These are phyloP conservation scores for Anolis sagrei DNA, from an alignment of 2,113 vertebrate species.

Conservation along the genomic window DNA sequence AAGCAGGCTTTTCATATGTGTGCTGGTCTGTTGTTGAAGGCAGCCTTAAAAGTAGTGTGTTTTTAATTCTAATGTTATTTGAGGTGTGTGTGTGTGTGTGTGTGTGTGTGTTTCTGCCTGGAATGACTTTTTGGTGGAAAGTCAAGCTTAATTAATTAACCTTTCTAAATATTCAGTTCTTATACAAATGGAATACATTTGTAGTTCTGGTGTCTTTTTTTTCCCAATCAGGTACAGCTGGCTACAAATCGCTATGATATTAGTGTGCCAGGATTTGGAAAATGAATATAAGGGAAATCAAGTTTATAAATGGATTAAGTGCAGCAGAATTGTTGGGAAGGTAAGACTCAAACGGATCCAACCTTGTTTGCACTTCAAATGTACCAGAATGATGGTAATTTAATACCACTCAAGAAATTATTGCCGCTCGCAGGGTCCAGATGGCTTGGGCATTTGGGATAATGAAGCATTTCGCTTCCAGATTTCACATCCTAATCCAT, in stretches of 20 bases:
- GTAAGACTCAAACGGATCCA: slow-evolving; percentile 56
- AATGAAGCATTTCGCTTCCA: slow-evolving; percentile 67
- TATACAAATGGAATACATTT: not conserved
- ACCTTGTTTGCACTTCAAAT: slow-evolving; percentile 48
- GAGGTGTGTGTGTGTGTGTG: no score
- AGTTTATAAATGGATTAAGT: slow-evolving; percentile 34
- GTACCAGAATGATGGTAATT: slow-evolving; percentile 25
- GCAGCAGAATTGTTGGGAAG: not conserved
- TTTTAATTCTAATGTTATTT: no score
- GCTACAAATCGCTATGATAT: slow-evolving; percentile 14
- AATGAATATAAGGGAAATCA: slow-evolving; percentile 35
- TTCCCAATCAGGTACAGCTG: not conserved
- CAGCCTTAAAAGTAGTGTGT: no score
- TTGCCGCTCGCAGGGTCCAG: slow-evolving; percentile 53
- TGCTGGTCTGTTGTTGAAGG: no score
- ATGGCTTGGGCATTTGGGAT: slow-evolving; percentile 55
- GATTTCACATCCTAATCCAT: slow-evolving; percentile 56
- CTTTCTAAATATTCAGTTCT: no score
- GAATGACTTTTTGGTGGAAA: no score
- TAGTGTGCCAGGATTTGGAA: not conserved
- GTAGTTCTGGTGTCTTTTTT: not conserved
- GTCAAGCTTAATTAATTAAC: no score
- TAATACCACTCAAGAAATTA: slow-evolving; percentile 48
- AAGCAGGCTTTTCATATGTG: no score
- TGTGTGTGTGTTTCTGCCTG: no score